These are phyloP conservation scores for Polypterus senegalus DNA, from an alignment of 2,113 vertebrate species.

Conservation along the genomic window DNA sequence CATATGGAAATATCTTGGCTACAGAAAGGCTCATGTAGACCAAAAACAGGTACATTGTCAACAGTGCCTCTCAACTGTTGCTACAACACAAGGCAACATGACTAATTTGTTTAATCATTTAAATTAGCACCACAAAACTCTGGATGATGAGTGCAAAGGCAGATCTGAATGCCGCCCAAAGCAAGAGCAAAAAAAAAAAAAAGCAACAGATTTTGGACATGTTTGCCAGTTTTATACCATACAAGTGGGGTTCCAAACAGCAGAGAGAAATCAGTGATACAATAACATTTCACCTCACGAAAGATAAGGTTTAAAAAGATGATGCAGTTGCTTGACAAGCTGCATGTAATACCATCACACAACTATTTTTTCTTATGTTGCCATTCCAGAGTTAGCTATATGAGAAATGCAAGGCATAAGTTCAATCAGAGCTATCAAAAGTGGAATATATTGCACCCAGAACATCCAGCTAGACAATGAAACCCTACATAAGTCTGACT, in stretches of 20 bases:
- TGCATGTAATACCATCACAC: constrained; percentile 6
- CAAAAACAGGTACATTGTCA: neutral
- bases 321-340: neutral
- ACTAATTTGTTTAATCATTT: constrained; percentile 16
- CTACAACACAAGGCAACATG: constrained; percentile 6
- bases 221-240: constrained; percentile 13
- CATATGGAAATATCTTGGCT: constrained; percentile 7
- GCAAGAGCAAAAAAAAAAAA: neutral
- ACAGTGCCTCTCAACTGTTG: neutral
- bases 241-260: constrained; percentile 8
- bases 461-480: constrained; percentile 7
- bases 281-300: neutral
- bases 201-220: constrained; percentile 8
- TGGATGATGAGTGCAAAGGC: constrained; percentile 9
- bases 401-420: constrained; percentile 5
- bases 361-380: constrained; percentile 14
- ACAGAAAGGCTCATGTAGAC: neutral
- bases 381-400: constrained; percentile 6
- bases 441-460: constrained; percentile 4
- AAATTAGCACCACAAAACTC: constrained; percentile 11
- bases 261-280: constrained; percentile 11
- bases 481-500: constrained; percentile 14
- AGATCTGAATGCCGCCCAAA: constrained; percentile 10
- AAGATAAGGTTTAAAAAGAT: constrained; percentile 14
- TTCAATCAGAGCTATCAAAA: constrained; percentile 1